A percentile compares a stretch with the other conserved stretches of the same genome.
These are phyloP conservation scores for Anguilla japonica DNA, from an alignment of 2,113 vertebrate species.

Conservation along the genomic window DNA sequence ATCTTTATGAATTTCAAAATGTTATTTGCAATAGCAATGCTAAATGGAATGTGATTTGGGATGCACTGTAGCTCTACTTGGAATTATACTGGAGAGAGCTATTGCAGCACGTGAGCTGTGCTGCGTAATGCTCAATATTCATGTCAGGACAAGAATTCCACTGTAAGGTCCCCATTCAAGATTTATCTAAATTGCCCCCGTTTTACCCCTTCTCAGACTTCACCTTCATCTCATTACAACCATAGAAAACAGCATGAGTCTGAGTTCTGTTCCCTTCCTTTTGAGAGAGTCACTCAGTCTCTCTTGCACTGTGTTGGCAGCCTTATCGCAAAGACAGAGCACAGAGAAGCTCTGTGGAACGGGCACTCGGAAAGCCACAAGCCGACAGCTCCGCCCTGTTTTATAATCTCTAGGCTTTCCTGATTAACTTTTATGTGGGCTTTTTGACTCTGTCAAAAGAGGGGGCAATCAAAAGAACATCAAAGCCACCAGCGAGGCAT, in stretches of 20 bases:
- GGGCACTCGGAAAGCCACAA: background rate
- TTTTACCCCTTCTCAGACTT: background rate
- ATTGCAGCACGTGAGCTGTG: background rate
- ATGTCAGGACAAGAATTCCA: background rate
- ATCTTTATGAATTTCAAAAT: too few species aligned
- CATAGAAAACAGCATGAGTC: background rate
- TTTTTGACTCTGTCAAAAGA: conserved; percentile 1
- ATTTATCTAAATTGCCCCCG: background rate
- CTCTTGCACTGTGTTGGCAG: background rate
- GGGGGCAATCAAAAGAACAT: conserved; percentile 7
- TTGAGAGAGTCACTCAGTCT: background rate
- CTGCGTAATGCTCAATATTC: background rate
- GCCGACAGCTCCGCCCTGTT: background rate
- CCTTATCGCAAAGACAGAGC: background rate
- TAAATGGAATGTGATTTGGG: background rate
- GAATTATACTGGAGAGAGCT: background rate
- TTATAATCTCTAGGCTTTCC: background rate
- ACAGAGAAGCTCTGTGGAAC: background rate
- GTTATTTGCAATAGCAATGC: background rate
- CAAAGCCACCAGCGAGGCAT: conserved; percentile 10
- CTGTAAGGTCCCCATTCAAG: background rate
- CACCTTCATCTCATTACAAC: background rate
- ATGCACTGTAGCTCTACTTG: background rate
- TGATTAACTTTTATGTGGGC: conserved; percentile 10
- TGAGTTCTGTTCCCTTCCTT: background rate